Evolutionary conservation across 2,888 invertebrate species (phyloP).

Genomic region (Dinocampus coccinellae): DNA sequence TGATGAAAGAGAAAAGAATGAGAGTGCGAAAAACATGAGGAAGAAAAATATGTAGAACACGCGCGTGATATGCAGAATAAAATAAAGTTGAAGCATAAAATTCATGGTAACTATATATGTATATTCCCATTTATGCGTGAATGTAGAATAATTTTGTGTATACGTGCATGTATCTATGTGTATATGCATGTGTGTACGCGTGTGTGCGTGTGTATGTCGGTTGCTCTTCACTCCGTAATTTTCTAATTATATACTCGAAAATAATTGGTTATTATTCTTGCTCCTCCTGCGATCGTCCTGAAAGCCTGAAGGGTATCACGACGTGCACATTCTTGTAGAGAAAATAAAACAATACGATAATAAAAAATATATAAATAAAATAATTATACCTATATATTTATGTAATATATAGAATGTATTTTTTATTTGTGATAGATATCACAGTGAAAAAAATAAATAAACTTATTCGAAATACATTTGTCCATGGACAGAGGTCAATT

Average conservation of each 20-base stretch:
- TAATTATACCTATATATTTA: neutral
- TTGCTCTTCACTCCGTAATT: conserved; percentile 63
- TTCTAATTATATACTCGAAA: conserved; percentile 68
- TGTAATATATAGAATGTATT: neutral
- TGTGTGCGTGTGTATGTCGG: conserved; percentile 55
- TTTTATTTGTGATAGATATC: neutral
- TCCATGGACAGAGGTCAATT: conserved; percentile 4
- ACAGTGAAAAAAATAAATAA: neutral
- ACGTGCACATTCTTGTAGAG: conserved; percentile 43
- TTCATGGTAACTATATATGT: neutral
- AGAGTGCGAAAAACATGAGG: neutral
- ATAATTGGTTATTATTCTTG: conserved; percentile 67
- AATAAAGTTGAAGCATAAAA: neutral
- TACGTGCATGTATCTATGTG: neutral
- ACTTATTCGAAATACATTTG: neutral
- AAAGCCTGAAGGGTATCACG: conserved; percentile 63
- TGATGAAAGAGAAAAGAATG: conserved; percentile 18
- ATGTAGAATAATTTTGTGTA: neutral
- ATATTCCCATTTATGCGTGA: neutral
- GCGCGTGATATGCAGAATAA: neutral
- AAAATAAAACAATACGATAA: conserved; percentile 14
- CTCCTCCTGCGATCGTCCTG: conserved; percentile 35
- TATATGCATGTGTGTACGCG: neutral
- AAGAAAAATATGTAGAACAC: neutral
- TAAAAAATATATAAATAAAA: neutral